Evolutionary conservation across 2,888 invertebrate genomes (phyloP).

Genomic region (Lasioglossum zephyrum): DNA sequence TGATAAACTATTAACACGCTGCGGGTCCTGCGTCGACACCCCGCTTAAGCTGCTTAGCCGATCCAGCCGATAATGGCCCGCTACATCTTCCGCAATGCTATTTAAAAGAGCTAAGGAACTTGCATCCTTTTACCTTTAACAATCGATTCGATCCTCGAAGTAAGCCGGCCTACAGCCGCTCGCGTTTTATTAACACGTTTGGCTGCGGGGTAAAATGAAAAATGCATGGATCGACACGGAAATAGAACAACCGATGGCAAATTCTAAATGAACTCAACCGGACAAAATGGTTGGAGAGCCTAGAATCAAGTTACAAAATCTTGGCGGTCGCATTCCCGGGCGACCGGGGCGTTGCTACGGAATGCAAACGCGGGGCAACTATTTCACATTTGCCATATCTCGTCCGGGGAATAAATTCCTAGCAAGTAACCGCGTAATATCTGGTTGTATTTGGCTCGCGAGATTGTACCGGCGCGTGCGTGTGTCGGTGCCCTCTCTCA

Average conservation of each 20-base stretch:
- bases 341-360: neutral
- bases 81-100: neutral
- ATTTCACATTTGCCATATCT: constrained; percentile 17
- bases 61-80: constrained; percentile 18
- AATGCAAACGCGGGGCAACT: constrained; percentile 7
- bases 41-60: constrained; percentile 17
- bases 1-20: constrained; percentile 39
- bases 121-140: neutral
- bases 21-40: constrained; percentile 8
- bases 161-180: neutral
- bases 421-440: constrained; percentile 38
- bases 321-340: neutral
- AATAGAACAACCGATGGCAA: neutral
- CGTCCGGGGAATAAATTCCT: constrained; percentile 28
- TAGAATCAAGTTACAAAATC: constrained; percentile 5
- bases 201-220: neutral
- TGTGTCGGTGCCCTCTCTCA: constrained; percentile 51
- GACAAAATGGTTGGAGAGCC: neutral
- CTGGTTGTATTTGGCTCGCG: constrained; percentile 30
- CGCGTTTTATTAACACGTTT: neutral
- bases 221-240: neutral
- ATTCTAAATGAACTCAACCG: neutral
- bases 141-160: neutral
- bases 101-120: neutral
- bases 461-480: constrained; percentile 24